phyloP scores from a whole-genome alignment of 2,888 invertebrate species.

The Muscina levida region DNA sequence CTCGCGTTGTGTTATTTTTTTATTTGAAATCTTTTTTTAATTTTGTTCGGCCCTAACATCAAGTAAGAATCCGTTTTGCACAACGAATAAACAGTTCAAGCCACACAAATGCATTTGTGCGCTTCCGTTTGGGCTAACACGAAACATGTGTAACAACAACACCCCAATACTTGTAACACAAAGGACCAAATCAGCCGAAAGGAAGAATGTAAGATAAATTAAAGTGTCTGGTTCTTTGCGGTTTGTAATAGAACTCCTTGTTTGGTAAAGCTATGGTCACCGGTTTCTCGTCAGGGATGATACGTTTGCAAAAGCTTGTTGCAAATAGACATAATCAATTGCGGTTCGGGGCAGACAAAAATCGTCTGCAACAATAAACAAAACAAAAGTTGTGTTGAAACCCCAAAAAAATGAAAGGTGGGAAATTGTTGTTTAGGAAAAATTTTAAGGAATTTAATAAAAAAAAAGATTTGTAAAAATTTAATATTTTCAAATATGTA shows the following conservation, averaged over 20 bases:
- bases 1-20: neutral
- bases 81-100: conserved; percentile 31
- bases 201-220: conserved; percentile 8
- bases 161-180: neutral
- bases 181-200: neutral
- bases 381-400: too few species aligned
- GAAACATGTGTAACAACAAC: conserved; percentile 11
- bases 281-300: too few species aligned
- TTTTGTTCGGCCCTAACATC: neutral
- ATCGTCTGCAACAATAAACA: too few species aligned
- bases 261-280: neutral
- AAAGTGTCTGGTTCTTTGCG: conserved; percentile 23
- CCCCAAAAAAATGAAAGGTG: too few species aligned
- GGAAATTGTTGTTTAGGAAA: too few species aligned
- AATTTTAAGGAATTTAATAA: too few species aligned
- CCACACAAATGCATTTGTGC: conserved; percentile 45
- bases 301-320: too few species aligned
- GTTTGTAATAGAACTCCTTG: conserved; percentile 7
- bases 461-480: too few species aligned
- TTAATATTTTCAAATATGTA: too few species aligned
- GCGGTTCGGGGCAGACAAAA: too few species aligned
- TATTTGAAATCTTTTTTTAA: too few species aligned
- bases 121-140: conserved; percentile 15
- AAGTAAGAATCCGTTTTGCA: neutral
- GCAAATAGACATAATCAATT: too few species aligned